Conservation (phyloP, 2,797 vertebrate species). For the Hirundo rustica region DNA sequence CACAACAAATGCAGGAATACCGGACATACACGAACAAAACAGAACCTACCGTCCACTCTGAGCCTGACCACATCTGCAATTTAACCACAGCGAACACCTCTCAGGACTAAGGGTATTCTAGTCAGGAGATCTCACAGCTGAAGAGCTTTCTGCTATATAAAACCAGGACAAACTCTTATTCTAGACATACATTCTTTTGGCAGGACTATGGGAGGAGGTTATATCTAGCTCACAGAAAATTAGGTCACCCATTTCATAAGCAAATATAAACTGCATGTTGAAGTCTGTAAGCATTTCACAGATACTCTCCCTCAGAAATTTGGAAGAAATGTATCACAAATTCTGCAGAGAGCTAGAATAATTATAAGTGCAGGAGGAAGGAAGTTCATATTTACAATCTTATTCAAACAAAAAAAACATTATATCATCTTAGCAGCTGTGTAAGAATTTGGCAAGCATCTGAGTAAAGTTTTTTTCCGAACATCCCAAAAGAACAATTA, state of each 20-base stretch:
- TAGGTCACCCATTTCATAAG: constrained; percentile 28
- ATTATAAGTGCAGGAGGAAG: constrained; percentile 61
- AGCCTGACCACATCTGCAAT: background rate
- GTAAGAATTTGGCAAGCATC: constrained; percentile 53
- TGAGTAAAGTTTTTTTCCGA: constrained; percentile 21
- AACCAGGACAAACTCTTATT: background rate
- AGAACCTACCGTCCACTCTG: background rate
- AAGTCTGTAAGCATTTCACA: background rate
- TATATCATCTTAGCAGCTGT: constrained; percentile 69
- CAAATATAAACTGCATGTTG: background rate
- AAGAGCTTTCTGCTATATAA: background rate
- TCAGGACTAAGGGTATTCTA: background rate
- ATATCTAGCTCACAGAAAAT: constrained; percentile 31
- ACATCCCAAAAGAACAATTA: constrained; percentile 62
- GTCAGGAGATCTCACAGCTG: background rate
- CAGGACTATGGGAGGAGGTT: background rate
- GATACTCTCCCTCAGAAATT: background rate
- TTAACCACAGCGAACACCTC: background rate
- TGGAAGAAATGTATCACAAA: background rate
- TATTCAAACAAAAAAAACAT: constrained; percentile 37
- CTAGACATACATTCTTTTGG: background rate
- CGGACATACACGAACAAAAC: background rate
- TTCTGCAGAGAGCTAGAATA: background rate
- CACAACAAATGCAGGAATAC: constrained; percentile 5
- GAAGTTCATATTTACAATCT: constrained; percentile 55